Conservation (phyloP, 2,888 invertebrate genomes). For the Ernsta delagoae region DNA sequence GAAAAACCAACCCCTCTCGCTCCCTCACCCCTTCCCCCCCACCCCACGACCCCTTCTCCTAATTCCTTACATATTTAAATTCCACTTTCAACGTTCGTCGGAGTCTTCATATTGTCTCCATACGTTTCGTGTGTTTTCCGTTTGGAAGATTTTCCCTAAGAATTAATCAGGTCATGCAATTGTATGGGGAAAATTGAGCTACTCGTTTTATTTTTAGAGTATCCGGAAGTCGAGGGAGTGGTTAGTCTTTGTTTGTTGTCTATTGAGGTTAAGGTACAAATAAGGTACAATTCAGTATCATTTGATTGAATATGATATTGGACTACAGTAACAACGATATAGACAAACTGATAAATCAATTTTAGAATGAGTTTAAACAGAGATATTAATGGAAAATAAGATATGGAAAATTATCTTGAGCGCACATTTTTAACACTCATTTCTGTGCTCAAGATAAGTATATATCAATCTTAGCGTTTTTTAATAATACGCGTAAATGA, state of each 20-base stretch:
- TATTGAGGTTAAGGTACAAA: neutral
- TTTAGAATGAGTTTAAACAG: too few species aligned
- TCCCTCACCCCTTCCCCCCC: constrained; percentile 39
- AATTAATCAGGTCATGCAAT: constrained; percentile 39
- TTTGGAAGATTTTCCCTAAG: constrained; percentile 40
- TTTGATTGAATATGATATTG: neutral
- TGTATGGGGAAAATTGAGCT: neutral
- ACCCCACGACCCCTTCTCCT: constrained; percentile 63
- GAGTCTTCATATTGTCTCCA: constrained; percentile 81
- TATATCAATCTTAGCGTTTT: too few species aligned
- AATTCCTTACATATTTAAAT: constrained; percentile 85
- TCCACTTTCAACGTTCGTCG: constrained; percentile 76
- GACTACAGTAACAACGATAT: too few species aligned
- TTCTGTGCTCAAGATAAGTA: too few species aligned
- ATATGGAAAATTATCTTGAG: too few species aligned
- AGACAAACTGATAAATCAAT: too few species aligned
- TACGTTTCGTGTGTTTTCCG: constrained; percentile 65
- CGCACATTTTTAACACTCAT: too few species aligned
- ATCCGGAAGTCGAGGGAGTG: neutral
- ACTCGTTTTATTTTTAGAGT: constrained; percentile 5
- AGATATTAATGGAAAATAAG: too few species aligned
- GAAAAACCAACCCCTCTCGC: constrained; percentile 67
- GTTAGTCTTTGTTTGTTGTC: neutral
- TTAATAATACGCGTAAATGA: too few species aligned
- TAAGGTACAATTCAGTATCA: too few species aligned